Percentiles rank a stretch among this genome's conserved stretches.
phyloP scores from a whole-genome alignment of 1,140 invertebrate species.

The Aphelinus certus region DNA sequence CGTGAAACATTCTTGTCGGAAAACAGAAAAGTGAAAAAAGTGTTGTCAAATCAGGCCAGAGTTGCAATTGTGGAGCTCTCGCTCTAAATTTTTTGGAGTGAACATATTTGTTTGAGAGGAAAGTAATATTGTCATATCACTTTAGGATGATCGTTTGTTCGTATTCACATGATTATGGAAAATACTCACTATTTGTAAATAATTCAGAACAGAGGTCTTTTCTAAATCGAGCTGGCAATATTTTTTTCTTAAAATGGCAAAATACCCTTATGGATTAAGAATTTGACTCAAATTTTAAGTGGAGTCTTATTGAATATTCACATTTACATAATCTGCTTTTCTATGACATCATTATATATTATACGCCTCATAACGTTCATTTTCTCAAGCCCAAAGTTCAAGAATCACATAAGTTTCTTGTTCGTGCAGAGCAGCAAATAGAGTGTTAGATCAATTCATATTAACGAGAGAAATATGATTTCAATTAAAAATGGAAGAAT shows the following conservation, averaged over 20 bases:
- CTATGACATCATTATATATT: conserved; percentile 6
- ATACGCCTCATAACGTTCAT: conserved; percentile 9
- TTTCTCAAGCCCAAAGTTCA: conserved; percentile 4
- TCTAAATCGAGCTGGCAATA: no score
- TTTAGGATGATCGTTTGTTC: no score
- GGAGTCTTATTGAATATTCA: conserved; percentile 8
- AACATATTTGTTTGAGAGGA: background rate
- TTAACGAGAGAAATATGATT: no score
- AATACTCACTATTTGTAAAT: no score
- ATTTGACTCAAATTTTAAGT: background rate
- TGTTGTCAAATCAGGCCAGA: conserved; percentile 12
- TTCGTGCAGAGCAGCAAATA: background rate
- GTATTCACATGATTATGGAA: no score
- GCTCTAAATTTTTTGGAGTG: background rate
- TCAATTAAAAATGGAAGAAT: no score
- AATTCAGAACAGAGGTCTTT: no score
- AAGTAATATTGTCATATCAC: no score
- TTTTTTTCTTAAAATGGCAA: background rate
- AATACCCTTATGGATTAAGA: background rate
- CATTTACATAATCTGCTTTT: background rate
- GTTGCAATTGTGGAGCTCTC: conserved; percentile 29
- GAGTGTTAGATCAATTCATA: background rate
- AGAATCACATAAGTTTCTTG: background rate
- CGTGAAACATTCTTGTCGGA: background rate
- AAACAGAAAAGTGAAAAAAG: conserved; percentile 27